Evolutionary conservation across 2,797 vertebrate species (phyloP).

Genomic region (Anableps anableps): DNA sequence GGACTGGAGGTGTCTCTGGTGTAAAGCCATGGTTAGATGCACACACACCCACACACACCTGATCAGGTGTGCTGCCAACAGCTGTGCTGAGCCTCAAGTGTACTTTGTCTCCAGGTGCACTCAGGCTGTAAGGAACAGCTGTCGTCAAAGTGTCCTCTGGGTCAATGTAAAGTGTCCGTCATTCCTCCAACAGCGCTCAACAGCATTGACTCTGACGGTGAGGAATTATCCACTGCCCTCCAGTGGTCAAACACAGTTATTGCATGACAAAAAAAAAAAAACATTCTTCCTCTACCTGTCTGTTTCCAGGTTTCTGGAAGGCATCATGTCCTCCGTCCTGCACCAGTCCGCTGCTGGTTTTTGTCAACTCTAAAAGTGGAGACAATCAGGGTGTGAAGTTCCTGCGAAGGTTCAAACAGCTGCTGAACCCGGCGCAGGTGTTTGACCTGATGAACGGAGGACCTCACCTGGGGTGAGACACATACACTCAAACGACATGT

Average conservation of each 20-base stretch:
- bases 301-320: slow-evolving; percentile 92
- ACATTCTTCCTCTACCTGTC: not conserved
- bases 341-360: slow-evolving; percentile 93
- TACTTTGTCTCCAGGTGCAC: slow-evolving; percentile 86
- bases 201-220: slow-evolving; percentile 97
- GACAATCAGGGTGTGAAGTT: slow-evolving; percentile 98
- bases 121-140: slow-evolving; percentile 90
- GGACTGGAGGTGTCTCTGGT: slow-evolving; percentile 98
- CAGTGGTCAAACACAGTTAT: not conserved
- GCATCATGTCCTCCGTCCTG: slow-evolving; percentile 94
- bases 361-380: slow-evolving; percentile 97
- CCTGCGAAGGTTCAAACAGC: slow-evolving; percentile 94
- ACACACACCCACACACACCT: not conserved
- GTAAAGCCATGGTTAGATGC: slow-evolving; percentile 92
- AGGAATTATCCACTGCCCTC: slow-evolving; percentile 13
- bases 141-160: slow-evolving; percentile 90
- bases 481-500: too few species aligned
- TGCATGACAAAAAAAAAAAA: not conserved
- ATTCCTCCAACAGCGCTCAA: slow-evolving; percentile 96
- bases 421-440: slow-evolving; percentile 96
- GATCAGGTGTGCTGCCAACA: not conserved
- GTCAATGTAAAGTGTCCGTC: slow-evolving; percentile 95
- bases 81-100: slow-evolving; percentile 12
- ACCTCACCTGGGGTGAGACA: slow-evolving; percentile 91
- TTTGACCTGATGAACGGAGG: slow-evolving; percentile 99